Conservation (phyloP, 2,888 invertebrate species). For the Lasioglossum morio region DNA sequence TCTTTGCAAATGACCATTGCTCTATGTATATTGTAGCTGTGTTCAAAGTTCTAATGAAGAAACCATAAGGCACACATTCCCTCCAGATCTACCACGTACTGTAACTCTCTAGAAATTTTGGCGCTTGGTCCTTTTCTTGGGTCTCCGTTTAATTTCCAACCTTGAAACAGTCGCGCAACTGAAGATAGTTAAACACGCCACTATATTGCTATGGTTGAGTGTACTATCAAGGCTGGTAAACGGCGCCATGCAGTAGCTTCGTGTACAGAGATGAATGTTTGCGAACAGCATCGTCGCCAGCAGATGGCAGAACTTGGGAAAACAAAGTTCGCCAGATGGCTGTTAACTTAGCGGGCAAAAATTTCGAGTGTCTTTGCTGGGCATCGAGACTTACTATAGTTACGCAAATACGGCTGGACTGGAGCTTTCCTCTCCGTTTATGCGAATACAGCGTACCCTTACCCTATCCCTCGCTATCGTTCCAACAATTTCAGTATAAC, state of each 20-base stretch:
- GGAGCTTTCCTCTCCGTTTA: background rate
- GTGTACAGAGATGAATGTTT: constrained; percentile 47
- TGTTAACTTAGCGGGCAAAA: constrained; percentile 58
- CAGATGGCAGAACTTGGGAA: constrained; percentile 59
- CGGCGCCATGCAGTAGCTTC: constrained; percentile 40
- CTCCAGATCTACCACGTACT: background rate
- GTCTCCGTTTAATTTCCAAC: constrained; percentile 44
- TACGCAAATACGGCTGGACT: background rate
- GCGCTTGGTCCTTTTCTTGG: background rate
- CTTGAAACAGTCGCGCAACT: constrained; percentile 34
- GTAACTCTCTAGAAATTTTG: background rate
- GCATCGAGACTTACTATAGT: constrained; percentile 30
- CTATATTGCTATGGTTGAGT: constrained; percentile 37
- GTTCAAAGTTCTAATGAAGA: constrained; percentile 8
- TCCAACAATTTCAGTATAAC: background rate
- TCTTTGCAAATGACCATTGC: background rate
- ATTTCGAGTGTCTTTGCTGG: constrained; percentile 23
- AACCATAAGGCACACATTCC: background rate
- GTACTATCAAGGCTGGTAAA: constrained; percentile 40
- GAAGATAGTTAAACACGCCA: constrained; percentile 45
- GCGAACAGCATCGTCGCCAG: constrained; percentile 52
- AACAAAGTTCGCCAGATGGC: constrained; percentile 57
- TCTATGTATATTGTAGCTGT: background rate
- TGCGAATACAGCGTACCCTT: background rate
- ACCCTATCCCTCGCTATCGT: background rate